Evolutionary conservation across 2,113 vertebrate genomes (phyloP).

Genomic region (Ploceus nigricollis): DNA sequence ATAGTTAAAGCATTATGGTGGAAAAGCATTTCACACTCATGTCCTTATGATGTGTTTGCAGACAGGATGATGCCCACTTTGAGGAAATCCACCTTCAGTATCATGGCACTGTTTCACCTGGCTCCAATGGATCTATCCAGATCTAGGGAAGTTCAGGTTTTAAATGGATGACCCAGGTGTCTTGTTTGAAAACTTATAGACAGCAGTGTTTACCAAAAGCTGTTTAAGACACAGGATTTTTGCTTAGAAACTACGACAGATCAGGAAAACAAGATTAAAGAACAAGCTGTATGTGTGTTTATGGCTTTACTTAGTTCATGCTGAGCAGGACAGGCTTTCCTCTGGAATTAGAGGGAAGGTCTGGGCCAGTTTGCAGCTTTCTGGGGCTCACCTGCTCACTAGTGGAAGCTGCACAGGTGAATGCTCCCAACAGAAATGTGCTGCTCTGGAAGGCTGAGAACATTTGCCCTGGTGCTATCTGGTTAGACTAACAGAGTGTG

Average conservation of each 20-base stretch:
- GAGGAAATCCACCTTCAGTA: background rate
- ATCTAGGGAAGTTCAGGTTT: background rate
- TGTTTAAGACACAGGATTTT: background rate
- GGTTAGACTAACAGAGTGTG: accelerated
- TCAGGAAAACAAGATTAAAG: accelerated
- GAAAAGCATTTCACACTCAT: background rate
- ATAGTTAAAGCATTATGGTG: background rate
- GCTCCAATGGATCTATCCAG: accelerated
- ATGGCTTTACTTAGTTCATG: accelerated
- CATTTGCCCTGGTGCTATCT: background rate
- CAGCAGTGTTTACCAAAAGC: background rate
- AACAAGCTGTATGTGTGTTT: background rate
- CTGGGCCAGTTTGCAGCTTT: background rate
- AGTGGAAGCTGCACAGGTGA: accelerated
- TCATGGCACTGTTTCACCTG: background rate
- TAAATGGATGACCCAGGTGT: background rate
- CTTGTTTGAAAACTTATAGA: background rate
- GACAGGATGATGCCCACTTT: background rate
- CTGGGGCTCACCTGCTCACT: background rate
- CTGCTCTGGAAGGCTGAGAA: background rate
- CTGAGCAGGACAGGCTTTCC: background rate
- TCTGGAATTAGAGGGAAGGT: background rate
- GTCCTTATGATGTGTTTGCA: background rate
- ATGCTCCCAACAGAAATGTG: background rate
- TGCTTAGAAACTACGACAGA: background rate